A percentile compares a stretch with the other conserved stretches of the same genome.
These are phyloP conservation scores for Entosphenus tridentatus DNA, from an alignment of 2,113 vertebrate genomes.

Conservation along the genomic window DNA sequence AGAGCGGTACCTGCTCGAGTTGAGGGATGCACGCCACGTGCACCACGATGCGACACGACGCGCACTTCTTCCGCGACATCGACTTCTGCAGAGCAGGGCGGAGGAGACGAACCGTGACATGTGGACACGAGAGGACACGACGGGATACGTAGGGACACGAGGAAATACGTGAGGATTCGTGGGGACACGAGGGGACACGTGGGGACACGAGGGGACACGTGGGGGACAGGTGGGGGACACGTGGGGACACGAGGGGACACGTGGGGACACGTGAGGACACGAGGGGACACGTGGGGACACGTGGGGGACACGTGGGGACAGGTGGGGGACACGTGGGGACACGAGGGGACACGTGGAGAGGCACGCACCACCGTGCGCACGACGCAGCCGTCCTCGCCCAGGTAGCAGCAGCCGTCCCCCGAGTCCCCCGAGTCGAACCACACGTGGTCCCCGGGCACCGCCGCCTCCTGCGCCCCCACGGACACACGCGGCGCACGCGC, in stretches of 20 bases:
- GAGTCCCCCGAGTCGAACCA: constrained; percentile 98
- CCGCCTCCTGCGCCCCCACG: constrained; percentile 47
- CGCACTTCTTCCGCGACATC: constrained; percentile 70
- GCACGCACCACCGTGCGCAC: constrained; percentile 75
- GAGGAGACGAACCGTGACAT: not conserved
- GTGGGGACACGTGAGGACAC: not conserved
- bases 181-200: no score
- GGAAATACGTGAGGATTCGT: not conserved
- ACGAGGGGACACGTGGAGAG: constrained; percentile 1
- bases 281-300: not conserved
- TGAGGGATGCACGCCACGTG: constrained; percentile 75
- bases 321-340: not conserved
- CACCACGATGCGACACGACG: constrained; percentile 83
- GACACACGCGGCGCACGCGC: not conserved
- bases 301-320: no score
- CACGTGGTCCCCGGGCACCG: constrained; percentile 77
- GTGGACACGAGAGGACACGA: constrained; percentile 4
- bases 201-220: not conserved
- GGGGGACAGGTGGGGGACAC: no score
- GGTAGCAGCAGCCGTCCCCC: constrained; percentile 67
- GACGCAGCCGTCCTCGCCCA: constrained; percentile 79
- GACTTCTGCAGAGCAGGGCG: constrained; percentile 45
- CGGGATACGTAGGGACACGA: not conserved
- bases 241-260: constrained; percentile 1
- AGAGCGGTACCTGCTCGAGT: constrained; percentile 51